Percentiles rank a stretch among this genome's conserved stretches.
phyloP scores from a whole-genome alignment of 1,140 invertebrate species.

The Euwallacea similis region DNA sequence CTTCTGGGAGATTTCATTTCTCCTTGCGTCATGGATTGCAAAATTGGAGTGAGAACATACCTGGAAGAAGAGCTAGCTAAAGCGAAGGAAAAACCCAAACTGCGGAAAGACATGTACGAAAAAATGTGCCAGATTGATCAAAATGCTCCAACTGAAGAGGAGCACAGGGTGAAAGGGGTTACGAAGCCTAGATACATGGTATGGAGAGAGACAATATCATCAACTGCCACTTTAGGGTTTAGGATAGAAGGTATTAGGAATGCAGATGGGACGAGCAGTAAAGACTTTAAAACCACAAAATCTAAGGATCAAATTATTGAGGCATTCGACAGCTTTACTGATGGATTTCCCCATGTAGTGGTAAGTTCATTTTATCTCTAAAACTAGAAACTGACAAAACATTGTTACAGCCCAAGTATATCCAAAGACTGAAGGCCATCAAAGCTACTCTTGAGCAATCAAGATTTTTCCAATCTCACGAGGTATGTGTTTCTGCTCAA shows the following conservation, averaged over 20 bases:
- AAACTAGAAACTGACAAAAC: conserved; percentile 10
- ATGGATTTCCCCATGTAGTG: conserved; percentile 74
- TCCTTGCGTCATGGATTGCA: conserved; percentile 96
- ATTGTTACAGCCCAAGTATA: conserved; percentile 74
- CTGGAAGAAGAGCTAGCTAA: conserved; percentile 92
- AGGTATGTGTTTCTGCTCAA: conserved; percentile 57
- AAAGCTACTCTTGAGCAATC: conserved; percentile 78
- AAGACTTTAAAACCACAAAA: conserved; percentile 97
- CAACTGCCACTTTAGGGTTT: conserved; percentile 92
- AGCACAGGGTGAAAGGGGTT: conserved; percentile 84
- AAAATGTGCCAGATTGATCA: conserved; percentile 97
- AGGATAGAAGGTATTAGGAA: conserved; percentile 94
- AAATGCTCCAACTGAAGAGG: conserved; percentile 86
- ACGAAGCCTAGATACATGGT: conserved; percentile 97
- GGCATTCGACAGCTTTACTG: conserved; percentile 81
- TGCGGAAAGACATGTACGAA: conserved; percentile 95
- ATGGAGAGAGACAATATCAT: conserved; percentile 96
- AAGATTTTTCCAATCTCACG: conserved; percentile 86
- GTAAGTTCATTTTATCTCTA: conserved; percentile 59
- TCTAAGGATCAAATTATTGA: conserved; percentile 78
- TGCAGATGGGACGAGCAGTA: conserved; percentile 82
- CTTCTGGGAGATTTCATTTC: conserved; percentile 85
- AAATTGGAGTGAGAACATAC: conserved; percentile 93
- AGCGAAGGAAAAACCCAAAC: conserved; percentile 91
- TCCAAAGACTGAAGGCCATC: conserved; percentile 82